These are phyloP conservation scores for Macrophya alboannulata DNA, from an alignment of 2,888 invertebrate genomes.

Conservation along the genomic window DNA sequence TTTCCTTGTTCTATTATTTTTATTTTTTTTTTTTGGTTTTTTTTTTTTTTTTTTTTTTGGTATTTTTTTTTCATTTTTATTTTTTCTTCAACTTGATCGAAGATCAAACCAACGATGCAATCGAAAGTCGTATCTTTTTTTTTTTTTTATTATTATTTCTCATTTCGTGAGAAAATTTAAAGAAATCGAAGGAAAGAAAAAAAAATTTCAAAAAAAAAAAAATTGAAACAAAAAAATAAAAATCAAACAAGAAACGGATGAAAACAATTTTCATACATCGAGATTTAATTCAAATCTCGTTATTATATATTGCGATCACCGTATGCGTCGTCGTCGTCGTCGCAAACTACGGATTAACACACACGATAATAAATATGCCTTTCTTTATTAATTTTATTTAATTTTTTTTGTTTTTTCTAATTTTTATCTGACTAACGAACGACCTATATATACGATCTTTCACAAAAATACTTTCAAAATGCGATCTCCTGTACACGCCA, in stretches of 20 bases:
- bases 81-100: no score
- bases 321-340: constrained; percentile 10
- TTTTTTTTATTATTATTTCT: neutral
- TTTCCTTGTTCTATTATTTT: neutral
- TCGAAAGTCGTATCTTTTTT: neutral
- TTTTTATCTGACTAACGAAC: constrained; percentile 24
- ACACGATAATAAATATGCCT: neutral
- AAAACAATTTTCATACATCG: neutral
- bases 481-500: constrained; percentile 31
- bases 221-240: neutral
- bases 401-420: neutral
- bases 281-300: neutral
- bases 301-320: neutral
- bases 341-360: neutral
- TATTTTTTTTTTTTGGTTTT: neutral
- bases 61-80: neutral
- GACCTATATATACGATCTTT: constrained; percentile 9
- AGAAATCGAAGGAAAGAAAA: neutral
- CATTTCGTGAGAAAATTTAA: neutral
- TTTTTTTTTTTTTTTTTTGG: neutral
- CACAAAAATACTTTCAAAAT: constrained; percentile 49
- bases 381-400: neutral
- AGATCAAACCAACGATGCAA: neutral
- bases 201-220: neutral
- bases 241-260: neutral